Evolutionary conservation across 2,797 vertebrate species (phyloP).

Genomic region (Fringilla coelebs): DNA sequence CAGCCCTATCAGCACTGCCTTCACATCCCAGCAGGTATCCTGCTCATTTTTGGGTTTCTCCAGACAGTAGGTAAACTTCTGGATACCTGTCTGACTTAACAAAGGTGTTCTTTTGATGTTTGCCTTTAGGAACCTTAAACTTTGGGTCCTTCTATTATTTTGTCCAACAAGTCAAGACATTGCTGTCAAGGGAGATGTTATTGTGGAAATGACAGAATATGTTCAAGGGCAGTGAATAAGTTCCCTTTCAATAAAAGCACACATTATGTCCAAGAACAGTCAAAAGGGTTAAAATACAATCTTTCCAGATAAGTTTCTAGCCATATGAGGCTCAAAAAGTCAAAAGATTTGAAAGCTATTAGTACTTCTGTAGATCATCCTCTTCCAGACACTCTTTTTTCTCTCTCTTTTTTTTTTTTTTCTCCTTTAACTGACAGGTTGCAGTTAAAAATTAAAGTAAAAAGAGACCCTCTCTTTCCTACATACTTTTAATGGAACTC

Average conservation of each 20-base stretch:
- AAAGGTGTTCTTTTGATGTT: constrained; percentile 21
- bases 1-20: background rate
- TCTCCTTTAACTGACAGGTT: constrained; percentile 72
- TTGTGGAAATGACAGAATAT: constrained; percentile 38
- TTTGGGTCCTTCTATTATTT: constrained; percentile 42
- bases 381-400: constrained; percentile 72
- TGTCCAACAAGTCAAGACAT: constrained; percentile 42
- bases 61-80: constrained; percentile 42
- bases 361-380: constrained; percentile 74
- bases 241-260: constrained; percentile 59
- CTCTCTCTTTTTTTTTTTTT: background rate
- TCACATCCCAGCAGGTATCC: constrained; percentile 25
- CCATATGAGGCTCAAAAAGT: constrained; percentile 72
- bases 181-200: constrained; percentile 38
- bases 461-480: constrained; percentile 72
- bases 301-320: constrained; percentile 67
- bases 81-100: constrained; percentile 17
- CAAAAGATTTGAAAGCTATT: constrained; percentile 80
- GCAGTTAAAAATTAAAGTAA: constrained; percentile 79
- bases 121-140: constrained; percentile 44
- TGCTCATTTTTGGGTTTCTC: constrained; percentile 7
- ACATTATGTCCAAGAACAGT: constrained; percentile 48
- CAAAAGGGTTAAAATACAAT: constrained; percentile 74
- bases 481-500: constrained; percentile 79
- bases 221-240: constrained; percentile 47